Evolutionary conservation across 37 sponge, comb jelly and placozoan species (phyloP), one percentile per base, ranked within the genome.

Genomic region (Hormiphora californensis): DNA sequence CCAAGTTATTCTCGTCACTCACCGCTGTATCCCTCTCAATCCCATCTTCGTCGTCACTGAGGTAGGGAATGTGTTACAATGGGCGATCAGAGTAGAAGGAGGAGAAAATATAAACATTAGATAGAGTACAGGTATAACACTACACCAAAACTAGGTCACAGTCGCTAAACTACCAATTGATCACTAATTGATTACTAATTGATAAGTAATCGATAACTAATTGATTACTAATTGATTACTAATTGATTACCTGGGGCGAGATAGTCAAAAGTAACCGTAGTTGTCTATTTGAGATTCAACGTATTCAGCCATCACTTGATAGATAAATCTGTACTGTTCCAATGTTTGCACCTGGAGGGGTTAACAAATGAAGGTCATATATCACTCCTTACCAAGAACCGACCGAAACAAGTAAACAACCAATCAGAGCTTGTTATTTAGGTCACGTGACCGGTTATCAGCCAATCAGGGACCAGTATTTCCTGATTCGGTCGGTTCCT

Each of bases 251-350:
- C 81, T 73, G 81, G 81, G 81, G 81, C 81, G 81, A 43, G 81
- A 43, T 73, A 73, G 81, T 73, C 81, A 73, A 73, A 43, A 73
- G 81, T 73, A 73, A 41, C 81, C 81, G 35, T 19, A 4, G 25
- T 28, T 40, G 44, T 73, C 81, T 4, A 67, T 39, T 30, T 73
- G 81, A 40, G 46, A 43, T 30, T 73, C 81, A 8, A 73, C 81
- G 25, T 36, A 73, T 46, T 73, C 81, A 9, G 81, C 35, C 81
- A 73, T 17, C 0, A 73, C 81, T 73, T 73, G 81, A 46, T 73
- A 73, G 35, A 73, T 73, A 33, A 73, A 73, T 46, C 81, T 27
- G 81, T 73, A 73, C 81, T 73, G 81, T 19, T 73, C 81, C 44
- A 73, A 46, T 4, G 81, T 73, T 36, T 73, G 81, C 0, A 73